Base-by-base conservation (phyloP, 92 coral and sea anemone species). In the Siderastrea radians region DNA sequence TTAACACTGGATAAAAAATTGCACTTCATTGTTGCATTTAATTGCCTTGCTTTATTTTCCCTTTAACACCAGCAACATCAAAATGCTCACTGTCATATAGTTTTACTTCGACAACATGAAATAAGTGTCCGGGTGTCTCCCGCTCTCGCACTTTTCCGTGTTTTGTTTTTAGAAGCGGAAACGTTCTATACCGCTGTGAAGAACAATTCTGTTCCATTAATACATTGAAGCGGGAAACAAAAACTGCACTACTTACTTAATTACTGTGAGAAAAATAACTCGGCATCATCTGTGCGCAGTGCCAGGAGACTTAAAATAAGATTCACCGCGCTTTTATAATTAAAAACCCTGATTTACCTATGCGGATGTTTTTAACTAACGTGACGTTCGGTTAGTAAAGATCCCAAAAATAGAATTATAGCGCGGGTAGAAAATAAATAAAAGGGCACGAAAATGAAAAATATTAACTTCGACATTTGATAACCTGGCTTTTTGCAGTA, bases 251-350 rank as follows among this genome's bases (percentile, higher is more conserved):
- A 45, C 19, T 53, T 19, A 11, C 46, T 66, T 52, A 50, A 80
- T 80, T 80, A 66, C 74, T 80, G 84, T 80, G 84, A 55, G 84
- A 80, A 80, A 53, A 3, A n/a, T 1, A 38, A 6, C 38, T 51
- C 12, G 14, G 52, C 5, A 47, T 12, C 84, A 80, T 16, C 62
- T 80, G 75, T 50, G 7, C 46, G 12, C 5, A 38, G 45, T 8
- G 3, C 51, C 7, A 44, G 48, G 26, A 64, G 69, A 26, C 13
- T 9, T 46, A 6, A 50, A 8, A 14, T 11, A 0, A 52, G 16
- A n/a, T 15, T 19, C 14, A 3, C 47, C 7, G 14, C 19, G 13
- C 5, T 51, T 53, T 74, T 7, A 6, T 17, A 61, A 5, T 19
- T 19, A 10, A 74, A 53, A 51, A 44, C 47, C 53, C 7, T 49